Conservation (phyloP, 2,113 vertebrate species). For the Anguilla japonica region DNA sequence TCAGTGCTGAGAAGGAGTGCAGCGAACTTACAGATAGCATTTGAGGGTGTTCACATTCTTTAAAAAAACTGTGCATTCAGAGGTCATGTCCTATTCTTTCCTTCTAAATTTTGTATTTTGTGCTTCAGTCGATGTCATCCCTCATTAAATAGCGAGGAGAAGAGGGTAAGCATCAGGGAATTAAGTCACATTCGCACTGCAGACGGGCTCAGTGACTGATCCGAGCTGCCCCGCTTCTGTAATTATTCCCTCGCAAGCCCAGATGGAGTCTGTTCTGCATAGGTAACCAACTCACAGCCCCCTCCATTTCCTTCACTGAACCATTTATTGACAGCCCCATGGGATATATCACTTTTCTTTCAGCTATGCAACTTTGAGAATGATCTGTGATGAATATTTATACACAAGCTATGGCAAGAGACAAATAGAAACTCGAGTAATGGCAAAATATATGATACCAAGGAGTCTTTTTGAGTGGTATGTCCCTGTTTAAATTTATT, state of each 20-base stretch:
- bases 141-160: slow-evolving; percentile 4
- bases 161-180: slow-evolving; percentile 3
- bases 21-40: not conserved
- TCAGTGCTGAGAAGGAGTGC: not conserved
- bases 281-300: slow-evolving; percentile 5
- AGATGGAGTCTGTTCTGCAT: slow-evolving; percentile 5
- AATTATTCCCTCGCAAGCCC: slow-evolving; percentile 3
- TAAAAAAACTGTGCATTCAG: not conserved
- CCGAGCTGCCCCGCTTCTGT: slow-evolving; percentile 1
- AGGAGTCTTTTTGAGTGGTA: not conserved
- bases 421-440: not conserved
- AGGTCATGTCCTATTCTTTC: not conserved
- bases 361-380: not conserved
- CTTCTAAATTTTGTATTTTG: not conserved
- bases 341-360: not conserved
- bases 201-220: not conserved
- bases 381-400: not conserved
- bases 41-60: not conserved
- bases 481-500: not conserved
- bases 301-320: not conserved
- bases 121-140: slow-evolving; percentile 5
- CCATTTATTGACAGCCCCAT: slow-evolving; percentile 3
- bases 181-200: not conserved
- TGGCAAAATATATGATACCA: not conserved
- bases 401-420: not conserved